Evolutionary conservation across 2,113 vertebrate genomes (phyloP).

Genomic region (Lasiurus cinereus): DNA sequence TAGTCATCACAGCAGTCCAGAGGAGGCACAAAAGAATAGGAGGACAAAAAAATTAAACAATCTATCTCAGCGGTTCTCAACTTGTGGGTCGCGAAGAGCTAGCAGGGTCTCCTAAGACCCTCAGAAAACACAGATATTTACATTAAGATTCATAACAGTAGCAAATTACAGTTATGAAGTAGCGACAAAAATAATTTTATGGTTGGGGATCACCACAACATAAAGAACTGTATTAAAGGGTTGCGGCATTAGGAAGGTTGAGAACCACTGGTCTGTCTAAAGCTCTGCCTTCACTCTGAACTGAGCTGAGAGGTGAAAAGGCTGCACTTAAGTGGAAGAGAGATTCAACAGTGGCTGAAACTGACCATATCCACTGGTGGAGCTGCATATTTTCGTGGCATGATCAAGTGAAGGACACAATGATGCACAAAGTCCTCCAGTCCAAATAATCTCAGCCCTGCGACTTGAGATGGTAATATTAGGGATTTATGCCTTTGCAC

Average conservation of each 20-base stretch:
- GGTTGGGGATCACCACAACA: no score
- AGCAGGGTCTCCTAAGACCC: no score
- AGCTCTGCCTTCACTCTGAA: not conserved
- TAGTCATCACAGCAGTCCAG: not conserved
- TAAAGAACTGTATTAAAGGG: no score
- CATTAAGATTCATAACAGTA: no score
- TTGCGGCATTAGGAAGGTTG: no score
- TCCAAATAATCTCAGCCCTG: not conserved
- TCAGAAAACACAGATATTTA: no score
- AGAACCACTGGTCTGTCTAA: no score
- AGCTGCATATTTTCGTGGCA: not conserved
- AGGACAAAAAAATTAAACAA: not conserved
- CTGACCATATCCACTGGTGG: not conserved
- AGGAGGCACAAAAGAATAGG: not conserved
- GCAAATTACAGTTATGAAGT: no score
- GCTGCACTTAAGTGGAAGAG: not conserved
- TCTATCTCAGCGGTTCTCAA: no score
- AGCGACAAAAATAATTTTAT: no score
- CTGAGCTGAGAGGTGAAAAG: not conserved
- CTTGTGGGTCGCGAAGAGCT: no score
- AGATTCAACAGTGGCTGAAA: not conserved
- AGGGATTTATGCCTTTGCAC: not conserved
- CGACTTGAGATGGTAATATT: not conserved
- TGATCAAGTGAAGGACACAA: not conserved
- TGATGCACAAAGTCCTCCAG: not conserved